Evolutionary conservation across 2,888 invertebrate species (phyloP).

Genomic region (Acanthosoma haemorrhoidale): DNA sequence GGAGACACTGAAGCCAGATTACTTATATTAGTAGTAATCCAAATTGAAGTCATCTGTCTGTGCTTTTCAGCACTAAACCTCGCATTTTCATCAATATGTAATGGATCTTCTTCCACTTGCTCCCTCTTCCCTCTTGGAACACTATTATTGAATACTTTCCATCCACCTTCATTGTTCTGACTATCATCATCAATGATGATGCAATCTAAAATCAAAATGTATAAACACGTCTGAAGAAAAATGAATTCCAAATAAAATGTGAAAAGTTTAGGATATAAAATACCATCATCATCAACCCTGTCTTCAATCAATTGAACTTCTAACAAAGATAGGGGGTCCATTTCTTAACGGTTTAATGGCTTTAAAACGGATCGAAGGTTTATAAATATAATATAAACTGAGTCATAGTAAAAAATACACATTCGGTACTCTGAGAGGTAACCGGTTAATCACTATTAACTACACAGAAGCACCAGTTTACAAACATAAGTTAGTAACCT

Average conservation of each 20-base stretch:
- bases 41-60: not conserved
- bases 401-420: not conserved
- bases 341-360: not conserved
- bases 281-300: constrained; percentile 2
- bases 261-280: not conserved
- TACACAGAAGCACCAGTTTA: too few relatives aligned
- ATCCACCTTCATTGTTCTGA: not conserved
- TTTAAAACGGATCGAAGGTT: not conserved
- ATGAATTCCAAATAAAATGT: not conserved
- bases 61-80: not conserved
- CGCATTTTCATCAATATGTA: not conserved
- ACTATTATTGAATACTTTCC: not conserved
- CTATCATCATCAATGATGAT: not conserved
- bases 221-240: not conserved
- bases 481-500: not conserved
- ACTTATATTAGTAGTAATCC: not conserved
- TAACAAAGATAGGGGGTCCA: constrained; percentile 35
- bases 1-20: not conserved
- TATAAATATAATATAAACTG: not conserved
- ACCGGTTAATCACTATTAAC: too few relatives aligned
- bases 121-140: not conserved
- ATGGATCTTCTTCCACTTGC: not conserved
- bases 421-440: not conserved
- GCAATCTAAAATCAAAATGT: not conserved
- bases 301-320: constrained; percentile 36